phyloP scores from a whole-genome alignment of 2,113 vertebrate genomes.

The Chloebia gouldiae region DNA sequence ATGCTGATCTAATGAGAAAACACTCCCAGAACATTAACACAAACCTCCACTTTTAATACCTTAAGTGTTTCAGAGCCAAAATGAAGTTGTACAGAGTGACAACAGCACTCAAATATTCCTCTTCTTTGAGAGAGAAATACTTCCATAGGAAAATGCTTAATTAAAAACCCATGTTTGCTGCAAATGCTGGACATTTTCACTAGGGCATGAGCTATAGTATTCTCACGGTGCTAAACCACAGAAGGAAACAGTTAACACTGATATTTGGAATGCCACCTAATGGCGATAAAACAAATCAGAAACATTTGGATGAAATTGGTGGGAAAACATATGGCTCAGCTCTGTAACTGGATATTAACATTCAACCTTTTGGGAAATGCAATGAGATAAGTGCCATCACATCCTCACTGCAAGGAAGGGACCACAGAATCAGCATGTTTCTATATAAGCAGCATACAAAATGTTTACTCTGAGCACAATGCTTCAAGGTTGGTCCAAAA shows the following conservation, averaged over 20 bases:
- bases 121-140: background rate
- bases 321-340: slow-evolving; percentile 47
- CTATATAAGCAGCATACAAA: background rate
- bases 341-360: slow-evolving; percentile 24
- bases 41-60: background rate
- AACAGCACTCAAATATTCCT: background rate
- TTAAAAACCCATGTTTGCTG: background rate
- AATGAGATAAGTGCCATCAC: slow-evolving; percentile 30
- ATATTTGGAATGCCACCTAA: slow-evolving; percentile 51
- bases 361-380: background rate
- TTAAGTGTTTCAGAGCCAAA: background rate
- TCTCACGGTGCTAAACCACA: slow-evolving; percentile 42
- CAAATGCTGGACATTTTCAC: background rate
- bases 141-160: background rate
- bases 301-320: background rate
- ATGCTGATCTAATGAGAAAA: background rate
- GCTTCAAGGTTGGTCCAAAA: background rate
- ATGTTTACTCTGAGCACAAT: slow-evolving; percentile 26
- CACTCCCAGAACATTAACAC: background rate
- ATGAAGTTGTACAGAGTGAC: background rate
- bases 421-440: slow-evolving; percentile 25
- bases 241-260: slow-evolving; percentile 54
- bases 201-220: background rate
- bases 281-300: slow-evolving; percentile 37
- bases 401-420: background rate